Percentiles rank a stretch among this genome's conserved stretches.
These are phyloP conservation scores for Eupithecia insigniata DNA, from an alignment of 2,888 invertebrate species.

Conservation along the genomic window DNA sequence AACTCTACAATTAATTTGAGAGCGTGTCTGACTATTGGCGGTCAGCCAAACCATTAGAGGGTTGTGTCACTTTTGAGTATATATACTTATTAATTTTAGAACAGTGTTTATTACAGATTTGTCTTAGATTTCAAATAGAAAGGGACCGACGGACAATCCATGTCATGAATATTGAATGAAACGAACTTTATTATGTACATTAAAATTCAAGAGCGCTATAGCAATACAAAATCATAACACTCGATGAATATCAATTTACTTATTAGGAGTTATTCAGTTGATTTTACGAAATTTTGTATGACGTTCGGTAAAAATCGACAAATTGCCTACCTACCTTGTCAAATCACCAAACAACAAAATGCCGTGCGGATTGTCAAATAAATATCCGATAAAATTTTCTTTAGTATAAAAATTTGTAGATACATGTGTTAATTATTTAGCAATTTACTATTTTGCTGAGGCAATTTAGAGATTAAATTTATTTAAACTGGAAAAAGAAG, in stretches of 20 bases:
- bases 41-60: conserved; percentile 50
- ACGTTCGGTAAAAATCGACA: background rate
- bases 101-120: background rate
- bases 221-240: background rate
- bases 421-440: too few relatives aligned
- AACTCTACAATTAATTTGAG: conserved; percentile 43
- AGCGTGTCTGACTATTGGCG: conserved; percentile 49
- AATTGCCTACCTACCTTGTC: background rate
- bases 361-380: background rate
- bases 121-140: background rate
- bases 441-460: background rate
- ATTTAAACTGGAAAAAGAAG: background rate
- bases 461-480: too few relatives aligned
- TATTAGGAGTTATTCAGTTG: background rate
- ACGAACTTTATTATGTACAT: background rate
- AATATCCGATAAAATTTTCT: background rate
- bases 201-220: background rate
- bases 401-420: background rate
- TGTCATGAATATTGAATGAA: background rate
- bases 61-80: conserved; percentile 21
- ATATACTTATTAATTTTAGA: conserved; percentile 9
- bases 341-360: background rate
- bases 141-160: background rate
- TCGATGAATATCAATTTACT: background rate
- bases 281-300: background rate